Conservation (phyloP, 1,140 invertebrate genomes). For the Brachionus plicatilis region DNA sequence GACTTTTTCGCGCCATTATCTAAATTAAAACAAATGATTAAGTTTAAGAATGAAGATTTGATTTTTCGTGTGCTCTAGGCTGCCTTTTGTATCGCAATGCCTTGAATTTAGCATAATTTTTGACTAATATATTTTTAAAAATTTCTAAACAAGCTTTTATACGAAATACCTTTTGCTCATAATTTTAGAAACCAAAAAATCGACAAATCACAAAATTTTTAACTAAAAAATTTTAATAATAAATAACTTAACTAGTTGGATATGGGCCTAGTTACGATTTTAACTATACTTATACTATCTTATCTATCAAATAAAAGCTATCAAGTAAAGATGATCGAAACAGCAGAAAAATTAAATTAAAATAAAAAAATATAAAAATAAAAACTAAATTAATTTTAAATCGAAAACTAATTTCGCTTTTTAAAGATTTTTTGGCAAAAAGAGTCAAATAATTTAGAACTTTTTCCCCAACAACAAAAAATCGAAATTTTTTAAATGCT, state of each 20-base stretch:
- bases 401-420: too few relatives aligned
- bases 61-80: background rate
- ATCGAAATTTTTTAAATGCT: too few relatives aligned
- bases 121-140: background rate
- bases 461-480: too few relatives aligned
- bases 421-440: too few relatives aligned
- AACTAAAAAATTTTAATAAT: background rate
- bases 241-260: background rate
- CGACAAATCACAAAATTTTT: background rate
- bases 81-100: background rate
- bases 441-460: too few relatives aligned
- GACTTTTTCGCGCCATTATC: conserved; percentile 6
- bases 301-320: background rate
- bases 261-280: background rate
- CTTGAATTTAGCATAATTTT: conserved; percentile 33
- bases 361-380: background rate
- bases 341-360: background rate
- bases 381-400: background rate
- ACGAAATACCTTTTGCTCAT: background rate
- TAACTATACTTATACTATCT: background rate
- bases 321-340: background rate
- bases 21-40: background rate
- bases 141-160: background rate
- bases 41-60: background rate
- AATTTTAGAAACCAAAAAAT: background rate